A percentile compares a stretch with the other conserved stretches of the same genome.
Conservation (phyloP, 2,113 vertebrate genomes). For the Chroicocephalus ridibundus region DNA sequence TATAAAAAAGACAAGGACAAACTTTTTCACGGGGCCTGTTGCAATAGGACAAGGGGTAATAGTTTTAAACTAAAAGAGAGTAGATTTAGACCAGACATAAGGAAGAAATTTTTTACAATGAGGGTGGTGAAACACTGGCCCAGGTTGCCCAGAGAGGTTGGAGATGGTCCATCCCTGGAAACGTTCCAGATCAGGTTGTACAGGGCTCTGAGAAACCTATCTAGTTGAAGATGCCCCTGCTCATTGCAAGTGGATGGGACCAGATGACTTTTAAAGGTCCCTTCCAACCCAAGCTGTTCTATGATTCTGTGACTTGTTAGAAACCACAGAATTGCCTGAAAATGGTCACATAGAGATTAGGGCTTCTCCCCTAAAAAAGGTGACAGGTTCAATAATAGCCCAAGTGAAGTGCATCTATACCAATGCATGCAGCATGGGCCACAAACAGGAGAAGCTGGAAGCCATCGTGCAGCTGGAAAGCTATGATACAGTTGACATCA, state of each 20-base stretch:
- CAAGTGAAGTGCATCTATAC: background rate
- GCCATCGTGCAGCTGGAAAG: background rate
- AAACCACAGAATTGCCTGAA: background rate
- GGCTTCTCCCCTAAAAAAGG: background rate
- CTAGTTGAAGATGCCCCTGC: background rate
- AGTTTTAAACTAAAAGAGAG: background rate
- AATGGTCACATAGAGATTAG: background rate
- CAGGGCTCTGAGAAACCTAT: background rate
- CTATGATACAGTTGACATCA: background rate
- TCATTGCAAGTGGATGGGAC: background rate
- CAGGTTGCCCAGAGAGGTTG: background rate
- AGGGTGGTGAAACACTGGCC: background rate
- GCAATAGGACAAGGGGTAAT: background rate
- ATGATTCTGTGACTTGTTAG: background rate
- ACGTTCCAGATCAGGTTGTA: background rate
- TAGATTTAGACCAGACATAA: background rate
- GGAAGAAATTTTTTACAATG: too few species aligned
- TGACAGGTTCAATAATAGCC: background rate
- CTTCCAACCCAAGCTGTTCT: background rate
- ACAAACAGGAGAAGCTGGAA: background rate
- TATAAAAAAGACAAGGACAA: background rate
- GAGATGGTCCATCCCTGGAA: background rate
- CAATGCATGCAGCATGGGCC: rapidly evolving
- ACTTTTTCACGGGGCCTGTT: background rate
- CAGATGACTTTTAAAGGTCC: background rate